A percentile compares a stretch with the other conserved stretches of the same genome.
phyloP scores from a whole-genome alignment of 2,113 vertebrate genomes.

The Alosa alosa region DNA sequence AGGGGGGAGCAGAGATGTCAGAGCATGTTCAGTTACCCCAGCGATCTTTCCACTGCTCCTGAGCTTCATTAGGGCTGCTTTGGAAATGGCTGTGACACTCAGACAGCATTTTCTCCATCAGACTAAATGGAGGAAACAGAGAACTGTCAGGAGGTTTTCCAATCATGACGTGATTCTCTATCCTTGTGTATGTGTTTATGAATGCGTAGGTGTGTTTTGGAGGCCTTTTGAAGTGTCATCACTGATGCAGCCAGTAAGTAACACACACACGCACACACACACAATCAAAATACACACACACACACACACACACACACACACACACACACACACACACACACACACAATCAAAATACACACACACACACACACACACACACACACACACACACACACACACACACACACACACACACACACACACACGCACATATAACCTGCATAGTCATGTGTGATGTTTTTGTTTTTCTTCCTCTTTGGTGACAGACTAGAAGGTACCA shows the following conservation, averaged over 20 bases:
- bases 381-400: neutral
- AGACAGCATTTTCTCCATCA: neutral
- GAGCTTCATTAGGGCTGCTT: neutral
- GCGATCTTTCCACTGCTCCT: neutral
- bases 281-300: slow-evolving; percentile 1
- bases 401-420: no score
- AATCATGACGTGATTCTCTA: neutral
- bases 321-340: neutral
- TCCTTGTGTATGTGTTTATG: no score
- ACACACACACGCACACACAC: neutral
- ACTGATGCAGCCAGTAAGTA: neutral
- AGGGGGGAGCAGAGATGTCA: neutral
- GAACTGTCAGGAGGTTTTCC: neutral
- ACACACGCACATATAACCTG: neutral
- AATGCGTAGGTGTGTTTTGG: neutral
- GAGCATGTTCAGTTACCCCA: neutral
- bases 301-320: neutral
- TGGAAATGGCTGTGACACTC: neutral
- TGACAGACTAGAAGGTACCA: neutral
- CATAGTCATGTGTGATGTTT: neutral
- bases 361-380: neutral
- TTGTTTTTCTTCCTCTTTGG: neutral
- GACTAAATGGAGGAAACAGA: neutral
- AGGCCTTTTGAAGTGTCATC: neutral
- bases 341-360: neutral